Conservation (phyloP, 2,888 invertebrate genomes). For the Oligia fasciuncula region DNA sequence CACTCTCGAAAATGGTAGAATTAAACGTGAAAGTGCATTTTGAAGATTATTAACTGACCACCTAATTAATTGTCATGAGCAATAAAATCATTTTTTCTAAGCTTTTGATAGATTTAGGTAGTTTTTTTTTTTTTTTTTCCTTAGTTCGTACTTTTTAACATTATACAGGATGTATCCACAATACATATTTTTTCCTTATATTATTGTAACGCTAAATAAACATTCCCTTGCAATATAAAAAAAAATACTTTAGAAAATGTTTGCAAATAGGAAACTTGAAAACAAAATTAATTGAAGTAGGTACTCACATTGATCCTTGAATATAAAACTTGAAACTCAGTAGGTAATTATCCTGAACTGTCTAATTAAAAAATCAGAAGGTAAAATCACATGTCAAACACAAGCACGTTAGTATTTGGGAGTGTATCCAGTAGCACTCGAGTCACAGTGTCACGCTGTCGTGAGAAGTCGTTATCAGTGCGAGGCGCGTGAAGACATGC, state of each 20-base stretch:
- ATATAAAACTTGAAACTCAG: conserved; percentile 55
- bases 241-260: conserved; percentile 20
- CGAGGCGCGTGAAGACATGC: conserved; percentile 79
- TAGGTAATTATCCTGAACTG: conserved; percentile 62
- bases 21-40: conserved; percentile 59
- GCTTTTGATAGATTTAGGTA: neutral
- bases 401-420: conserved; percentile 72
- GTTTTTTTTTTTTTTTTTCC: neutral
- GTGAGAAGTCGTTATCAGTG: conserved; percentile 78
- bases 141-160: neutral
- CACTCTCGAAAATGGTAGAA: conserved; percentile 45
- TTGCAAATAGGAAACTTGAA: conserved; percentile 33
- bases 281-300: conserved; percentile 27
- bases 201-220: neutral
- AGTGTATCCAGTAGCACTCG: conserved; percentile 74
- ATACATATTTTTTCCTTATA: neutral
- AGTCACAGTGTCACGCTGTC: conserved; percentile 80
- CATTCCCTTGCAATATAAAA: no score
- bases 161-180: neutral
- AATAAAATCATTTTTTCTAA: neutral
- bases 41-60: conserved; percentile 15
- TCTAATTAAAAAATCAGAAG: conserved; percentile 60
- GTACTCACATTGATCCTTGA: conserved; percentile 66
- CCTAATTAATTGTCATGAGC: neutral
- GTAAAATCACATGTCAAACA: conserved; percentile 77